Conservation (phyloP, 35 echinoderm and acorn worm species). For the Ptychodera flava region DNA sequence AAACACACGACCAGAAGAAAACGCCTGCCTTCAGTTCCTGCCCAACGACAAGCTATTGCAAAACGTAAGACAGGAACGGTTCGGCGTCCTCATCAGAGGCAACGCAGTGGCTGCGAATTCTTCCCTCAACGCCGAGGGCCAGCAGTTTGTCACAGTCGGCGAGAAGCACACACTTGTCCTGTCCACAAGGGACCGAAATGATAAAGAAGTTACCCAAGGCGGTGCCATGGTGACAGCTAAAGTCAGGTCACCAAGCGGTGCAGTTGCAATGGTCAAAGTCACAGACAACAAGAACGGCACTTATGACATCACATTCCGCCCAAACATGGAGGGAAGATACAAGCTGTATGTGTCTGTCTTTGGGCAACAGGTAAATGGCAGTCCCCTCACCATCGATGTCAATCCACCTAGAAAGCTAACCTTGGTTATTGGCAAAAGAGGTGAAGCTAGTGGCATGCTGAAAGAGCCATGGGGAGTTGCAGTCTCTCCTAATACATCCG, state of each 20-base stretch:
- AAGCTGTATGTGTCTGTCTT: conserved; percentile 67
- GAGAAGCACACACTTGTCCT: conserved; percentile 56
- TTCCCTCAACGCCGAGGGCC: conserved; percentile 13
- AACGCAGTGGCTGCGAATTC: neutral
- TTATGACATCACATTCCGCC: conserved; percentile 79
- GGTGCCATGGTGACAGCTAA: conserved; percentile 78
- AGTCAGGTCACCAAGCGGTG: conserved; percentile 70
- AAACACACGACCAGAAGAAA: conserved; percentile 34
- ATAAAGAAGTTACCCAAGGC: conserved; percentile 27
- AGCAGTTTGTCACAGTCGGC: conserved; percentile 35
- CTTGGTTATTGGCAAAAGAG: conserved; percentile 15
- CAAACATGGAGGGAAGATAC: conserved; percentile 69
- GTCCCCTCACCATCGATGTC: conserved; percentile 71
- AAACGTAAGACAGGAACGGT: neutral
- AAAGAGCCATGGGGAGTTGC: conserved; percentile 92
- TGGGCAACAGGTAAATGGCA: conserved; percentile 69
- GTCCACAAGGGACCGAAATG: conserved; percentile 40
- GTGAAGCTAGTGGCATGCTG: conserved; percentile 30
- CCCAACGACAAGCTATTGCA: neutral
- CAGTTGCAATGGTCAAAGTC: conserved; percentile 82
- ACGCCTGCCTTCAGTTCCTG: conserved; percentile 29
- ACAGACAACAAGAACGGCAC: conserved; percentile 64
- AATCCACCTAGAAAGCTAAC: conserved; percentile 49
- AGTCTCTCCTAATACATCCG: conserved; percentile 58
- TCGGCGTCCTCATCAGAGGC: neutral